Conservation (phyloP, 2,113 vertebrate genomes). For the Scortum barcoo region DNA sequence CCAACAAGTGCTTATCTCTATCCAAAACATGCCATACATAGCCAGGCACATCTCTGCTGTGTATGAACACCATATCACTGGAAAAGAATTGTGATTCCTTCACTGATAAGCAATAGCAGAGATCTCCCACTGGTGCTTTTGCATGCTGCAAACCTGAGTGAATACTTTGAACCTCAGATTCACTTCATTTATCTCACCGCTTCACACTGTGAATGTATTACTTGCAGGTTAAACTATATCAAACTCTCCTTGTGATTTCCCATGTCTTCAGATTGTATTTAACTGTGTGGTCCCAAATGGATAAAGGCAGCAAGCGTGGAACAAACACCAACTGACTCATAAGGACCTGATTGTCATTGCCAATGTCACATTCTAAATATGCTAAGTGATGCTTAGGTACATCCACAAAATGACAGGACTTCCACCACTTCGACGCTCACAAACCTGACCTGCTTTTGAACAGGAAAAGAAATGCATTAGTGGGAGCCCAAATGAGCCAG, state of each 20-base stretch:
- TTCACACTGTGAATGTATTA: constrained; percentile 26
- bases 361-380: neutral
- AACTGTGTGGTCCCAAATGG: constrained; percentile 16
- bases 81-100: constrained; percentile 22
- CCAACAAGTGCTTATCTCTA: constrained; percentile 16
- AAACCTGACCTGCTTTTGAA: constrained; percentile 20
- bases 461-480: constrained; percentile 5
- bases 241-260: constrained; percentile 10
- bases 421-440: constrained; percentile 23
- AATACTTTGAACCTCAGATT: constrained; percentile 38
- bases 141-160: constrained; percentile 14
- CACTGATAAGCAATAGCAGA: constrained; percentile 29
- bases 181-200: constrained; percentile 20
- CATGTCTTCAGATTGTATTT: constrained; percentile 27
- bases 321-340: neutral
- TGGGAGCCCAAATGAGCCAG: neutral
- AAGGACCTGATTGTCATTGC: constrained; percentile 24
- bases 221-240: constrained; percentile 35
- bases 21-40: constrained; percentile 1
- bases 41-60: neutral
- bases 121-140: constrained; percentile 32
- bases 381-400: neutral
- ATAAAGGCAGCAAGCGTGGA: neutral
- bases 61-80: constrained; percentile 12
- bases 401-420: constrained; percentile 15